These are phyloP conservation scores for Mormyrus iriodes DNA, from an alignment of 2,113 vertebrate species.

Conservation along the genomic window DNA sequence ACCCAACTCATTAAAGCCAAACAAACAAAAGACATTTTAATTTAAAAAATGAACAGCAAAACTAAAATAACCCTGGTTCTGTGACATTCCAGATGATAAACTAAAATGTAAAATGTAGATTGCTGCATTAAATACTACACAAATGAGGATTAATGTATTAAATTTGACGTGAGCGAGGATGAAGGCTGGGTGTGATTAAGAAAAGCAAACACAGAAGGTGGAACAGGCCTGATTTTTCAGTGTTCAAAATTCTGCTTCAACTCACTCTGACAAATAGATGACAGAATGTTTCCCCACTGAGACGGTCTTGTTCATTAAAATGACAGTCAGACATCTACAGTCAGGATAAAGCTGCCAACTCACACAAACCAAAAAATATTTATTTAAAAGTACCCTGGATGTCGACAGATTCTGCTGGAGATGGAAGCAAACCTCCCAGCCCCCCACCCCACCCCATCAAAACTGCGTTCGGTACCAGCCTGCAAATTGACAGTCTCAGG, in stretches of 20 bases:
- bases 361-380: background rate
- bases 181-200: background rate
- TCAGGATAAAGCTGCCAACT: background rate
- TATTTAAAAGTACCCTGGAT: background rate
- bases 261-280: conserved; percentile 11
- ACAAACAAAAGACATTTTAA: background rate
- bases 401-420: background rate
- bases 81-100: background rate
- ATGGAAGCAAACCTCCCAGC: background rate
- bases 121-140: background rate
- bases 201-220: background rate
- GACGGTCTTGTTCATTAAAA: conserved; percentile 14
- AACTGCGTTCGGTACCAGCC: background rate
- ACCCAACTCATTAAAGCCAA: background rate
- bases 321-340: background rate
- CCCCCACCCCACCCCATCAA: background rate
- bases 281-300: conserved; percentile 1
- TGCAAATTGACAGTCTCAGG: background rate
- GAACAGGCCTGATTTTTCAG: conserved; percentile 12
- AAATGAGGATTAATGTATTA: background rate
- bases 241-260: conserved; percentile 15
- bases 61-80: background rate
- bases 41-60: background rate
- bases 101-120: background rate
- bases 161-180: background rate